Evolutionary conservation across 2,113 vertebrate genomes (phyloP).

Genomic region (Gymnogyps californianus): DNA sequence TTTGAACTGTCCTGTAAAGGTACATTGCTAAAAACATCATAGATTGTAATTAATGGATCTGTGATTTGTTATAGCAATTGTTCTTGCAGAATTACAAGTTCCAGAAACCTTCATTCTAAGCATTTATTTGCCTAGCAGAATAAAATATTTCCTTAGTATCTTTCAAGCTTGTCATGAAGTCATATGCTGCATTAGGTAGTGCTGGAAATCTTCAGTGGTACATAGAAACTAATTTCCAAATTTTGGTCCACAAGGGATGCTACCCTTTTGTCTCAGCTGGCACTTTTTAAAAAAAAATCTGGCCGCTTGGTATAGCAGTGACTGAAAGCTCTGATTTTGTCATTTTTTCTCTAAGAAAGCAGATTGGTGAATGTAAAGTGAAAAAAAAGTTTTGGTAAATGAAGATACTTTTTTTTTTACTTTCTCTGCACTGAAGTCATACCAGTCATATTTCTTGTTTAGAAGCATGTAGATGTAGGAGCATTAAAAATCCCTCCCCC

Average conservation of each 20-base stretch:
- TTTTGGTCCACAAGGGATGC: background rate
- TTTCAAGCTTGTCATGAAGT: background rate
- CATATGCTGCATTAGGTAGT: background rate
- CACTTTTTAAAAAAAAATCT: background rate
- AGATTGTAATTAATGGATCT: background rate
- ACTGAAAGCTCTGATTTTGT: background rate
- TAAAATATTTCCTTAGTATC: background rate
- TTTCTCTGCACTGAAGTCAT: background rate
- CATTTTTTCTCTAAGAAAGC: background rate
- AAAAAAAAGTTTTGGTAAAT: background rate
- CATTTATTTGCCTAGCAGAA: background rate
- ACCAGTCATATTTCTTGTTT: background rate
- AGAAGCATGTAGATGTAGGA: background rate
- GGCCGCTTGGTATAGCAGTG: background rate
- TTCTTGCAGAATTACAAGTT: background rate
- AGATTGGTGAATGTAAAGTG: background rate
- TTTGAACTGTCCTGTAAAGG: background rate
- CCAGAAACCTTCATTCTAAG: background rate
- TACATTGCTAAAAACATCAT: background rate
- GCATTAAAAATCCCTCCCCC: background rate
- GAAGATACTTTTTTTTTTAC: background rate
- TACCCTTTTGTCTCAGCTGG: background rate
- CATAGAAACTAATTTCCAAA: background rate
- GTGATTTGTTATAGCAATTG: background rate
- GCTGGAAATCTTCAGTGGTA: background rate